Conservation (phyloP, 1,140 invertebrate species). For the Leptopilina boulardi region DNA sequence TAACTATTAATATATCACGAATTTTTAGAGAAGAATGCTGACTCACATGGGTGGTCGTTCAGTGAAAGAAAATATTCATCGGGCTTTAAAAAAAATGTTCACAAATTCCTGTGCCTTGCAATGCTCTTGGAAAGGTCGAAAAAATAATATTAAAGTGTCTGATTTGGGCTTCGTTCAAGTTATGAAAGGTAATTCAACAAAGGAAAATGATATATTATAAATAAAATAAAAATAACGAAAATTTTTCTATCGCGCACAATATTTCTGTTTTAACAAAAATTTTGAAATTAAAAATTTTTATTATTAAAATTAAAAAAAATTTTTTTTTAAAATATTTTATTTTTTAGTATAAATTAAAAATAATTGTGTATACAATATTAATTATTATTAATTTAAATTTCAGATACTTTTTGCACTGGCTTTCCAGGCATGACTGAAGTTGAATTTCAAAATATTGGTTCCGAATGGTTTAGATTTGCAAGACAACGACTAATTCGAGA, state of each 20-base stretch:
- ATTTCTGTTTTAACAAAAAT: too few relatives aligned
- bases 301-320: too few relatives aligned
- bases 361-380: not conserved
- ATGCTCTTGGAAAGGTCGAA: constrained; percentile 12
- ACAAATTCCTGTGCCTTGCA: constrained; percentile 16
- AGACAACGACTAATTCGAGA: constrained; percentile 17
- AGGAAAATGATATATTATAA: not conserved
- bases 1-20: not conserved
- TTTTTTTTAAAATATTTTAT: too few relatives aligned
- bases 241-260: too few relatives aligned
- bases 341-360: not conserved
- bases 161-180: constrained; percentile 7
- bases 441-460: constrained; percentile 19
- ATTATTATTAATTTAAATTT: not conserved
- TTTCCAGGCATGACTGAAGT: constrained; percentile 4
- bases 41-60: constrained; percentile 13
- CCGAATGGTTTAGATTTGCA: constrained; percentile 19
- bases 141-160: constrained; percentile 18
- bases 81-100: not conserved
- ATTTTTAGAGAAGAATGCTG: constrained; percentile 16
- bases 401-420: constrained; percentile 14
- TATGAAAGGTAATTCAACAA: not conserved
- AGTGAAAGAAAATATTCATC: constrained; percentile 15
- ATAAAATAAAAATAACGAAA: too few relatives aligned
- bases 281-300: too few relatives aligned